phyloP scores from a whole-genome alignment of 2,888 invertebrate species.

The Tenthredo amoena region DNA sequence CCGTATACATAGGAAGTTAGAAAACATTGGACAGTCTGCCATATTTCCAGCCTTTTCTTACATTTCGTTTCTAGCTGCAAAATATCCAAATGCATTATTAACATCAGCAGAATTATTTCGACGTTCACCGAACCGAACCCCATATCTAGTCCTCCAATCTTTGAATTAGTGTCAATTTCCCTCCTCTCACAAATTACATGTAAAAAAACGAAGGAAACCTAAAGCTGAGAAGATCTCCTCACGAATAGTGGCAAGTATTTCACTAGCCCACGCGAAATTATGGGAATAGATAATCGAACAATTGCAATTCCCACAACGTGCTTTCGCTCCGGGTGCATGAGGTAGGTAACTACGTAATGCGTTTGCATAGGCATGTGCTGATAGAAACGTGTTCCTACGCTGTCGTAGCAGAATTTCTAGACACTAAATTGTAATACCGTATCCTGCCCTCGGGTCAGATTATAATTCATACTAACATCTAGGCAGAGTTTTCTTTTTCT shows the following conservation, averaged over 20 bases:
- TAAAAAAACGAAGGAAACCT: background rate
- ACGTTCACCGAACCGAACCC: background rate
- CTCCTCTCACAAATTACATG: background rate
- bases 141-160: background rate
- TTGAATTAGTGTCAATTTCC: background rate
- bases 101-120: background rate
- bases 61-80: background rate
- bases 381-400: slow-evolving; percentile 11
- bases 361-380: slow-evolving; percentile 37
- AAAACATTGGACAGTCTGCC: slow-evolving; percentile 45
- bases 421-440: slow-evolving; percentile 6
- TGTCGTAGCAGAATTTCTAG: slow-evolving; percentile 5
- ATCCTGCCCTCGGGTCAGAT: slow-evolving; percentile 14
- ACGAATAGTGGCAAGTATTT: too few relatives aligned
- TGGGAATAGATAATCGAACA: background rate
- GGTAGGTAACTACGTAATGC: background rate
- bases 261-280: background rate
- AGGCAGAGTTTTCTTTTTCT: background rate
- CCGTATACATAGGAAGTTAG: slow-evolving; percentile 22
- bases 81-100: background rate
- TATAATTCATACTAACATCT: background rate
- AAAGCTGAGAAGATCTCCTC: background rate
- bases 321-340: background rate
- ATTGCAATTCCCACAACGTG: background rate
- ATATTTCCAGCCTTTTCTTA: slow-evolving; percentile 8